These are phyloP conservation scores for Camponotus floridanus DNA, from an alignment of 1,140 invertebrate genomes.

Conservation along the genomic window DNA sequence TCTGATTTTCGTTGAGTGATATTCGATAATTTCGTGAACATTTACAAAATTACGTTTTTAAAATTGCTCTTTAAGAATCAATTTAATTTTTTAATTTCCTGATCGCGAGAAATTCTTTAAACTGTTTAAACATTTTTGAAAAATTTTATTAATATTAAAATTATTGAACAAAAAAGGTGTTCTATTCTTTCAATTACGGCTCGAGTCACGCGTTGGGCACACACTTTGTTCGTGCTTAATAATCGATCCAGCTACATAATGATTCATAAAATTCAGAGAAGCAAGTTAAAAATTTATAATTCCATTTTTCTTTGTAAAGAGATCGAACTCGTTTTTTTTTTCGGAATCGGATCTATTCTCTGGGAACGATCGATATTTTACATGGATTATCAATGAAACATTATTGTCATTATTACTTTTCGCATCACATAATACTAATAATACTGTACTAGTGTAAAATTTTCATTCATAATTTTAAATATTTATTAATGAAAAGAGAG, in stretches of 20 bases:
- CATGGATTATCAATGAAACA: slow-evolving; percentile 29
- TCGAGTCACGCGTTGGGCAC: background rate
- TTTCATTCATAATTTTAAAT: background rate
- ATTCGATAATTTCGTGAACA: background rate
- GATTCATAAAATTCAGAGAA: slow-evolving; percentile 41
- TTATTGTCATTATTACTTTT: background rate
- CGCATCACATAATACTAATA: background rate
- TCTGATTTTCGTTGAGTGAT: background rate
- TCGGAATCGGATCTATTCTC: background rate
- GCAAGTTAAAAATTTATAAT: background rate
- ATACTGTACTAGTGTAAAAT: background rate
- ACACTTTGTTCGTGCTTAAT: slow-evolving; percentile 4
- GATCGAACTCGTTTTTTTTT: background rate
- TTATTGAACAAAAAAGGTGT: background rate
- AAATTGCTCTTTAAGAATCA: too few species aligned
- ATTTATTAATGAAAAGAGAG: background rate
- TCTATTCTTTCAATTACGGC: background rate
- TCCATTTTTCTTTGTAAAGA: slow-evolving; percentile 2
- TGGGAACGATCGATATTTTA: slow-evolving; percentile 15
- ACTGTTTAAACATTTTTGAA: too few species aligned
- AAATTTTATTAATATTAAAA: too few species aligned
- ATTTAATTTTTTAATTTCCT: too few species aligned
- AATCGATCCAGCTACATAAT: slow-evolving; percentile 35
- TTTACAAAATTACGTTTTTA: too few species aligned
- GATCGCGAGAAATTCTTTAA: too few species aligned